Conservation (phyloP, 1,140 invertebrate genomes). For the Gonioctena quinquepunctata region DNA sequence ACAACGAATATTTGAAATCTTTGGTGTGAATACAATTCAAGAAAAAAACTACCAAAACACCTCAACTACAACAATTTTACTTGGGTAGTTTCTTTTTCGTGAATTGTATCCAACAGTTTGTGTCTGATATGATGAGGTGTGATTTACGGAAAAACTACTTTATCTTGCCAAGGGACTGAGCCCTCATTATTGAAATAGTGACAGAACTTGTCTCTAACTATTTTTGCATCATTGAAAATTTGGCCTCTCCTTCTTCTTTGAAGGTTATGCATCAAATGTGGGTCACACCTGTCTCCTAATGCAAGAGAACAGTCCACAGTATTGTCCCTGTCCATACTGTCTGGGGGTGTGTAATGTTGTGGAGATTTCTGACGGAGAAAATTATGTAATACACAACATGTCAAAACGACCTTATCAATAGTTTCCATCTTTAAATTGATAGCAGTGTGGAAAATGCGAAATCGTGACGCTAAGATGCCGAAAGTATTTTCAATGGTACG, state of each 20-base stretch:
- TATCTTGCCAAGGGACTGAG: conserved; percentile 21
- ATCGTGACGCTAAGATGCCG: conserved; percentile 54
- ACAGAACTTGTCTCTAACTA: conserved; percentile 11
- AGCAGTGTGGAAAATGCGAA: conserved; percentile 45
- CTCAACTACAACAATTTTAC: no score
- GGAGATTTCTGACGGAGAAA: conserved; percentile 18
- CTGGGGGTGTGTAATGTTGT: conserved; percentile 12
- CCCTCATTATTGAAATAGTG: conserved; percentile 23
- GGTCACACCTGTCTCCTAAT: conserved; percentile 11
- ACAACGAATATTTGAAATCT: no score
- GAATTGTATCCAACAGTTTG: no score
- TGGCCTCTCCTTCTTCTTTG: conserved; percentile 12
- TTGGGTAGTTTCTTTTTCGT: no score
- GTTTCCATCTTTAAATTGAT: conserved; percentile 20
- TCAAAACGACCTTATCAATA: conserved; percentile 20
- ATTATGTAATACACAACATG: conserved; percentile 25
- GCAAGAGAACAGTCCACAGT: conserved; percentile 10
- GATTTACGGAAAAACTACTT: no score
- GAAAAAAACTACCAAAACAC: no score
- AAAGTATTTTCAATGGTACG: conserved; percentile 57
- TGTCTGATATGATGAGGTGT: no score
- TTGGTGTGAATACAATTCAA: no score
- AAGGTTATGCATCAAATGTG: conserved; percentile 12
- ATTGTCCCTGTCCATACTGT: conserved; percentile 22
- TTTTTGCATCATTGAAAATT: background rate